A percentile compares a stretch with the other conserved stretches of the same genome.
These are phyloP conservation scores for Argyresthia goedartella DNA, from an alignment of 2,888 invertebrate species.

Conservation along the genomic window DNA sequence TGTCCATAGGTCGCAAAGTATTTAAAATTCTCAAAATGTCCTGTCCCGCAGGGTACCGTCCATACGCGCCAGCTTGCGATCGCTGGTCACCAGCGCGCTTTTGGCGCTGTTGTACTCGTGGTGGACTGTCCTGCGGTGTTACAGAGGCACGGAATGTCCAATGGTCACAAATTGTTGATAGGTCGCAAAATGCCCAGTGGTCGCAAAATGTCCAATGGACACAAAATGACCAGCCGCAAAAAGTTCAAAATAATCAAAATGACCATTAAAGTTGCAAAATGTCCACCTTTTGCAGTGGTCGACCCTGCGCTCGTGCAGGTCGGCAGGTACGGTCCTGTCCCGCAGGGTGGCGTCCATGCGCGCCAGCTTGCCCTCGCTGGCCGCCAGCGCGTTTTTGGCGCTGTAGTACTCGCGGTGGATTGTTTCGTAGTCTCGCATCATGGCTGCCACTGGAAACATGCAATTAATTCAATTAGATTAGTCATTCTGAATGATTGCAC, in stretches of 20 bases:
- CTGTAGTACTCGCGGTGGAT: conserved; percentile 74
- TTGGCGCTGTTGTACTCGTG: conserved; percentile 72
- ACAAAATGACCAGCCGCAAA: too few species aligned
- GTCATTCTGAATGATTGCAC: too few species aligned
- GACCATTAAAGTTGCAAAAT: too few species aligned
- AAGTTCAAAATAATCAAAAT: too few species aligned
- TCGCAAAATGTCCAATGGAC: too few species aligned
- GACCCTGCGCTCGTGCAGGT: conserved; percentile 75
- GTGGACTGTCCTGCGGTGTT: too few species aligned
- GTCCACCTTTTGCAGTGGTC: conserved; percentile 79
- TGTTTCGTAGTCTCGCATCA: conserved; percentile 75
- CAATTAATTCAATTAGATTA: too few species aligned
- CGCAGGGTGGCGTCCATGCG: conserved; percentile 65
- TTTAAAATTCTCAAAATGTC: too few species aligned
- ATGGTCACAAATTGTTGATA: too few species aligned
- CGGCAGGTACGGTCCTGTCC: conserved; percentile 70
- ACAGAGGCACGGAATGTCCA: too few species aligned
- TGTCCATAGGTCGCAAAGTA: too few species aligned
- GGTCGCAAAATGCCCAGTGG: too few species aligned
- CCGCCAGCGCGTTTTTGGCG: conserved; percentile 69
- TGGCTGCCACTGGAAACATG: conserved; percentile 66
- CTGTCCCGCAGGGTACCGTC: conserved; percentile 60
- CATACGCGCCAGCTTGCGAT: conserved; percentile 70
- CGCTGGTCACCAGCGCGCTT: conserved; percentile 69
- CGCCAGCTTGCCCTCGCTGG: conserved; percentile 71